A percentile compares a stretch with the other conserved stretches of the same genome.
These are phyloP conservation scores for Otolemur crassicaudatus DNA, from an alignment of 2,797 vertebrate genomes.

Conservation along the genomic window DNA sequence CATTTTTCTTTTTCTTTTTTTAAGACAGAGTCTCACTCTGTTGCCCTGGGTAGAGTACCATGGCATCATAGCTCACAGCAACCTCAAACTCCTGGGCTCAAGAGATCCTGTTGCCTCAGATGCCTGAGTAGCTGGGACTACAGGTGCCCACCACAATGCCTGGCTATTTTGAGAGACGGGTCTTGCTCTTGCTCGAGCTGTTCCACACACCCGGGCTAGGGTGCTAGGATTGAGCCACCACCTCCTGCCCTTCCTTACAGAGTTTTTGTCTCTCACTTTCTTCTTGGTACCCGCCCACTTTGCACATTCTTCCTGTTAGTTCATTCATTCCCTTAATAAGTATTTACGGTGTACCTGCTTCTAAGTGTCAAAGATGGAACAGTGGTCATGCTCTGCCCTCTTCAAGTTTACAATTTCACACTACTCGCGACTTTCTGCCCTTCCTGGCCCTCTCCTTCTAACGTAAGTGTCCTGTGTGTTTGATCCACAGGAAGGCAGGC, in stretches of 20 bases:
- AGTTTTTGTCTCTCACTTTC: background rate
- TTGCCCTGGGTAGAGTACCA: no score
- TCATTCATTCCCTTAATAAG: background rate
- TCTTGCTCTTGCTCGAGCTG: no score
- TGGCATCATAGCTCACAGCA: no score
- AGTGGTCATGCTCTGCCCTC: background rate
- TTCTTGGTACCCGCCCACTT: accelerated
- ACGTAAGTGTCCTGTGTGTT: background rate
- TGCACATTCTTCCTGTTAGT: background rate
- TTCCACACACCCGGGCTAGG: no score
- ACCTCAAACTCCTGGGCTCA: no score
- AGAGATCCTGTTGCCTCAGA: no score
- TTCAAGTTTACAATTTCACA: background rate
- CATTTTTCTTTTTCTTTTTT: background rate
- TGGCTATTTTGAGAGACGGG: no score
- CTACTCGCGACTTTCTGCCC: background rate
- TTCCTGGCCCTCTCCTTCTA: background rate
- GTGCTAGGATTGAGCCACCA: no score
- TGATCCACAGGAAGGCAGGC: constrained; percentile 93
- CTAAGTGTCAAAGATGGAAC: background rate
- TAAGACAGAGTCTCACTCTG: no score
- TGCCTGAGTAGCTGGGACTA: no score
- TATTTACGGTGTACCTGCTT: background rate
- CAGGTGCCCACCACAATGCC: no score
- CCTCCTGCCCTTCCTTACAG: no score